Evolutionary conservation across 2,113 vertebrate genomes (phyloP).

Genomic region (Monarcha castaneiventris): DNA sequence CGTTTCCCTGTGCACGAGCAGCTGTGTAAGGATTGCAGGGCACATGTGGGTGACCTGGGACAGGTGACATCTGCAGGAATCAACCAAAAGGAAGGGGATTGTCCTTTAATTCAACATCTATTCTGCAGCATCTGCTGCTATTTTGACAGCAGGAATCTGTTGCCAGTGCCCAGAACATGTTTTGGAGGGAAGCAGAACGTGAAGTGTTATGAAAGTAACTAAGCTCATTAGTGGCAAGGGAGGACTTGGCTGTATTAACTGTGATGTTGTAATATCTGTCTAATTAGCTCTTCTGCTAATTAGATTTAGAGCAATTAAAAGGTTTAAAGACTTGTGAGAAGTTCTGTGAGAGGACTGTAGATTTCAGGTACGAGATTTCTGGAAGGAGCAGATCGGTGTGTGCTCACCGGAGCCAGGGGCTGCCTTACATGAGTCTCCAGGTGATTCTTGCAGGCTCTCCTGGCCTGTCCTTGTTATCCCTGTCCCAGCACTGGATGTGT

Average conservation of each 20-base stretch:
- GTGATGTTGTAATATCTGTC: slow-evolving; percentile 16
- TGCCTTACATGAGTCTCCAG: neutral
- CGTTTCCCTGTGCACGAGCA: rapidly evolving
- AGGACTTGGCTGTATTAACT: slow-evolving; percentile 40
- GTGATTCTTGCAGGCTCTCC: neutral
- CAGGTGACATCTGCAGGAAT: neutral
- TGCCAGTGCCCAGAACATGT: neutral
- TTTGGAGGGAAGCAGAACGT: neutral
- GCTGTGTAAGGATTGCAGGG: neutral
- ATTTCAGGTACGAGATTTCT: neutral
- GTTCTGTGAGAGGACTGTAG: neutral
- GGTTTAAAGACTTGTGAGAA: neutral
- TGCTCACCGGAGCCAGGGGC: neutral
- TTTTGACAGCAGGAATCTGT: neutral
- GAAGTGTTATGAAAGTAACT: neutral
- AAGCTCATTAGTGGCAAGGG: slow-evolving; percentile 40
- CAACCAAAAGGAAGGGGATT: neutral
- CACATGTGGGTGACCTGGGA: neutral
- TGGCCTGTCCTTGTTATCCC: neutral
- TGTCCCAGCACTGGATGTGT: neutral
- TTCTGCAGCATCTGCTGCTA: neutral
- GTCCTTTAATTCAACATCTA: neutral
- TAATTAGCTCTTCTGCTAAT: slow-evolving; percentile 66
- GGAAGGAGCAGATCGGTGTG: neutral
- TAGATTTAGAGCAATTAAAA: slow-evolving; percentile 65